A percentile compares a stretch with the other conserved stretches of the same genome.
phyloP scores from a whole-genome alignment of 1,140 invertebrate species.

The Apis mellifera region Amel_HAv3.1 CM009946.2:1974501-1975000 shows the following conservation, averaged over 20 bases:
- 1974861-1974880: constrained; percentile 42
- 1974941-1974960: constrained; percentile 48
- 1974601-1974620: constrained; percentile 38
- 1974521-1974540: no score
- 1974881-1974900: neutral
- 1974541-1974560: no score
- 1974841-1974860: constrained; percentile 33
- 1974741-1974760: neutral
- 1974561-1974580: no score
- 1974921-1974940: constrained; percentile 50
- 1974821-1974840: constrained; percentile 22
- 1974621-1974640: neutral
- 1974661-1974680: constrained; percentile 27
- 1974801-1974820: constrained; percentile 56
- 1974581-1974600: constrained; percentile 17
- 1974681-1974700: constrained; percentile 16
- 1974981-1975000: neutral
- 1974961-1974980: neutral
- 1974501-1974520: no score
- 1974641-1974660: constrained; percentile 41
- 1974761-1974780: constrained; percentile 41
- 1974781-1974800: constrained; percentile 53
- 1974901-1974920: constrained; percentile 22
- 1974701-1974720: neutral
- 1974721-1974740: constrained; percentile 6